Evolutionary conservation across 2,113 vertebrate genomes (phyloP).

Genomic region (Glaucidium brasilianum): DNA sequence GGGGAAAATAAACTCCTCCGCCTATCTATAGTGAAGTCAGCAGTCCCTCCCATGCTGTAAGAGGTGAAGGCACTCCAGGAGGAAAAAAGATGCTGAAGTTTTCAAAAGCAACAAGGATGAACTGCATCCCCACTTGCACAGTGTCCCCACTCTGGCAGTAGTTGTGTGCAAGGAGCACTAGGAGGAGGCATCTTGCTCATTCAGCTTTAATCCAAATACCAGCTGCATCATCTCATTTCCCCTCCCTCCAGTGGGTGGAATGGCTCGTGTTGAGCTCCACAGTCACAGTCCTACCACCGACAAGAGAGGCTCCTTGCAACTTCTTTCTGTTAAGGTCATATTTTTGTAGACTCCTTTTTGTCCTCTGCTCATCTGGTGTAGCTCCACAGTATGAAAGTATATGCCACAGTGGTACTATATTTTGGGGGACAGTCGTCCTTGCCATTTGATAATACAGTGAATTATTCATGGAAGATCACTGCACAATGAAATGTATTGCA

Average conservation of each 20-base stretch:
- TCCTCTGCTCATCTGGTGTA: not conserved
- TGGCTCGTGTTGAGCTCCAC: not conserved
- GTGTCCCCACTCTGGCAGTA: not conserved
- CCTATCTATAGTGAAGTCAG: not conserved
- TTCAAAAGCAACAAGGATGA: not conserved
- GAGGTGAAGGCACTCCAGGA: not conserved
- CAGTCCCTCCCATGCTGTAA: not conserved
- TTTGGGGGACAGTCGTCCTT: not conserved
- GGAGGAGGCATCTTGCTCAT: not conserved
- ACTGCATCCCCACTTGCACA: not conserved
- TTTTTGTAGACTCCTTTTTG: not conserved
- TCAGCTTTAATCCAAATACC: not conserved
- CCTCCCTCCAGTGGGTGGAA: not conserved
- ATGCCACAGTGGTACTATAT: not conserved
- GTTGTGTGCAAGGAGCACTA: not conserved
- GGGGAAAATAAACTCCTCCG: not conserved
- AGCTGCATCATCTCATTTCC: not conserved
- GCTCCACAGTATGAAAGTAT: not conserved
- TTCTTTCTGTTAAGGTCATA: not conserved
- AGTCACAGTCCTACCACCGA: not conserved
- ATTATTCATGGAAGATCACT: not conserved
- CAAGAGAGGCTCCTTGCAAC: not conserved
- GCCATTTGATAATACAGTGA: not conserved
- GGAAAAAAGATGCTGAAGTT: not conserved
- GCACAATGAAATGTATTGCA: not conserved